A percentile compares a stretch with the other conserved stretches of the same genome.
Evolutionary conservation across 2,888 invertebrate genomes (phyloP).

Genomic region (Apantesis nais): DNA sequence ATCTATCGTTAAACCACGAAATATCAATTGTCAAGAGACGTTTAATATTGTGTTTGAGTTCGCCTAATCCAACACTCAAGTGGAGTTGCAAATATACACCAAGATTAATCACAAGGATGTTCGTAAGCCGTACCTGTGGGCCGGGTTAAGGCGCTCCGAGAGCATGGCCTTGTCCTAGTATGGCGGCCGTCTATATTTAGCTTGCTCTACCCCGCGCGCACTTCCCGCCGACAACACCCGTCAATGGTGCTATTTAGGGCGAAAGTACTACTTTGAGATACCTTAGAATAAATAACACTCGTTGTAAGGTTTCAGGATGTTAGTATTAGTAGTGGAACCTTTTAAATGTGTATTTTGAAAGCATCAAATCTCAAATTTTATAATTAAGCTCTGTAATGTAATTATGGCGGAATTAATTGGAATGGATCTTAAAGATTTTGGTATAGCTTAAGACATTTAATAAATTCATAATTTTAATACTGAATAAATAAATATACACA

Average conservation of each 20-base stretch:
- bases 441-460: constrained; percentile 15
- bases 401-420: neutral
- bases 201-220: constrained; percentile 54
- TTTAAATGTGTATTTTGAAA: neutral
- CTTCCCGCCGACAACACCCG: constrained; percentile 55
- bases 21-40: constrained; percentile 50
- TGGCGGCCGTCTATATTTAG: constrained; percentile 80
- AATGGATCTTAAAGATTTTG: neutral
- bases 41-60: constrained; percentile 61
- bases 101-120: constrained; percentile 78
- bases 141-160: constrained; percentile 62
- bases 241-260: constrained; percentile 79
- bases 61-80: constrained; percentile 63
- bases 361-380: neutral
- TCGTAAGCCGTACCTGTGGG: constrained; percentile 66
- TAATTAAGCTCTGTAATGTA: no score
- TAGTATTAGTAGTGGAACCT: neutral
- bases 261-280: constrained; percentile 50
- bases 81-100: constrained; percentile 66
- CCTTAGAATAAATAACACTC: constrained; percentile 48
- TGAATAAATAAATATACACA: constrained; percentile 22
- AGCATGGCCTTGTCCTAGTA: constrained; percentile 77
- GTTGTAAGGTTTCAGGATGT: constrained; percentile 28
- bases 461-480: constrained; percentile 19
- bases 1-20: constrained; percentile 36